Conservation (phyloP, 2,888 invertebrate genomes). For the Drosophila affinis region DNA sequence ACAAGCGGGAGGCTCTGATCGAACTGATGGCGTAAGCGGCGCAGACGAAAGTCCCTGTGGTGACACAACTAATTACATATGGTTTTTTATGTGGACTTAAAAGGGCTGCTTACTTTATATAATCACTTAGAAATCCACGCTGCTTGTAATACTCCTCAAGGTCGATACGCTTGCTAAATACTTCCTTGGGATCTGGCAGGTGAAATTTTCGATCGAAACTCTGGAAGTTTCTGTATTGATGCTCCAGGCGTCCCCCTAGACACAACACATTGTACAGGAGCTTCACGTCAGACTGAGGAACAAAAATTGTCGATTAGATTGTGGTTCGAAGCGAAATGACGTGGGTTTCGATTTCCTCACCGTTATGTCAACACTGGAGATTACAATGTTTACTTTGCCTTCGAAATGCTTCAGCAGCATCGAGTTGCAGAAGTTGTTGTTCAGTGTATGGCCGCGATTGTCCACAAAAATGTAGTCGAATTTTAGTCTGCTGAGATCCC, state of each 20-base stretch:
- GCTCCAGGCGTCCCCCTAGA: conserved; percentile 80
- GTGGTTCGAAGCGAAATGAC: neutral
- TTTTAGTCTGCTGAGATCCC: conserved; percentile 74
- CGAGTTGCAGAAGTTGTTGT: conserved; percentile 81
- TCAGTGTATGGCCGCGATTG: conserved; percentile 80
- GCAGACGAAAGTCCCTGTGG: conserved; percentile 79
- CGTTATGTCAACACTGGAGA: conserved; percentile 82
- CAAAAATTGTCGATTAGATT: neutral
- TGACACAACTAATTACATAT: neutral
- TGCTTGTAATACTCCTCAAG: conserved; percentile 82
- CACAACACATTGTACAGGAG: conserved; percentile 79
- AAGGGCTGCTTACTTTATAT: conserved; percentile 77
- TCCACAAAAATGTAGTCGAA: conserved; percentile 82
- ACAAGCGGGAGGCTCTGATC: conserved; percentile 80
- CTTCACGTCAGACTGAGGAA: conserved; percentile 79
- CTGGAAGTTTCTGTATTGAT: conserved; percentile 66
- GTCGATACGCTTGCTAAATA: conserved; percentile 74
- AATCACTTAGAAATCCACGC: conserved; percentile 81
- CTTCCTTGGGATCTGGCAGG: conserved; percentile 78
- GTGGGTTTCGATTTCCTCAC: conserved; percentile 54
- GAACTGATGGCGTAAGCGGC: conserved; percentile 82
- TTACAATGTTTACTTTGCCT: conserved; percentile 79
- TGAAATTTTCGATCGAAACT: conserved; percentile 79
- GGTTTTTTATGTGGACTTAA: neutral
- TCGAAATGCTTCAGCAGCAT: conserved; percentile 82